Evolutionary conservation across 2,888 invertebrate genomes (phyloP), one percentile per base, ranked within the genome.

Genomic region (Beris chalybata): DNA sequence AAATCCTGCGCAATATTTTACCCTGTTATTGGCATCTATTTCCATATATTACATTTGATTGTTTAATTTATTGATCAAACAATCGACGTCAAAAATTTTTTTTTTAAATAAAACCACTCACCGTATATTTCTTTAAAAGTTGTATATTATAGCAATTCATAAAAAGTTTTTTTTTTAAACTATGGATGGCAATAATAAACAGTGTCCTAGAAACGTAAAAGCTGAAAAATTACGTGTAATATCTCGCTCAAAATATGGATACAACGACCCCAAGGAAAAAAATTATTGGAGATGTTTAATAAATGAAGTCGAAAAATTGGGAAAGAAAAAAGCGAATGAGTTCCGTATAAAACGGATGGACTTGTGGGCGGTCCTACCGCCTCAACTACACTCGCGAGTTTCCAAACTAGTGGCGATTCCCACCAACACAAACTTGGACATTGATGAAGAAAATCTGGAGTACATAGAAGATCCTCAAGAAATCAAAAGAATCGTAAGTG

Each of bases 301-400:
- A 6, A 61, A 73, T 1, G 76, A 78, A 32, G 75, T 80, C 15
- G 79, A 79, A 56, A 69, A 59, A 12, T 67, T 70, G 0, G 72
- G 73, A 0, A 22, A 22, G 11, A 71, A 73, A n/a, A 71, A 68
- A 22, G 57, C 66, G 1, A 66, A 70, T 13, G 67, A 71, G 1
- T 69, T 50, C 0, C 57, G 59, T 1, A 71, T 74, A 4, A 74
- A 71, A 67, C 69, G 70, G 3, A 71, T 72, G 55, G 78, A 80
- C 63, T 78, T 75, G 47, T 76, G 78, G 1, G 54, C 74, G n/a
- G 74, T 77, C 0, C 56, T 80, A 50, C 80, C 80, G 0, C 70
- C 71, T 7, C 71, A 71, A 13, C 67, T 80, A 7, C 72, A 75
- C 0, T 72, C 74, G 15, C 72, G 79, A 13, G 77, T 80, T 0